phyloP scores from a whole-genome alignment of 2,888 invertebrate genomes.

The Cantharis lateralis region DNA sequence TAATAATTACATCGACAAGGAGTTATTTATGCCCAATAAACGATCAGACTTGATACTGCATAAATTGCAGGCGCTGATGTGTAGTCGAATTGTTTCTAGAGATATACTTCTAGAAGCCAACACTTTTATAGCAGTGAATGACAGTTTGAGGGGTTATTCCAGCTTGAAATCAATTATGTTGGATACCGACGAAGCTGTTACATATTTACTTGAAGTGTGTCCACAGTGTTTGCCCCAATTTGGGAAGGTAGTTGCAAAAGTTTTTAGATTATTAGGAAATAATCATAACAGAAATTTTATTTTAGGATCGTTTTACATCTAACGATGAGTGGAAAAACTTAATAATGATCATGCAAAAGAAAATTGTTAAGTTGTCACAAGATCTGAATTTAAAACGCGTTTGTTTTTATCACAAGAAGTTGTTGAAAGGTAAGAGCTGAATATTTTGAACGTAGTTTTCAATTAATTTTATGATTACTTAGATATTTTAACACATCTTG shows the following conservation, averaged over 20 bases:
- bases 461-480: constrained; percentile 32
- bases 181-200: constrained; percentile 59
- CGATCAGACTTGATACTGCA: constrained; percentile 49
- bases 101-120: constrained; percentile 65
- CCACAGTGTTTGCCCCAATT: constrained; percentile 68
- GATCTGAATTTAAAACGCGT: constrained; percentile 45
- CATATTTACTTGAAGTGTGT: constrained; percentile 62
- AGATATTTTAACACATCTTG: constrained; percentile 57
- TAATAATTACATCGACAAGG: constrained; percentile 16
- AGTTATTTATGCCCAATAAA: constrained; percentile 19
- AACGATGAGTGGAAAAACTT: constrained; percentile 57
- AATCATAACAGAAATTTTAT: constrained; percentile 13
- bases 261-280: background rate
- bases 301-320: constrained; percentile 54
- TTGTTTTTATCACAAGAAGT: constrained; percentile 52
- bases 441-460: constrained; percentile 6
- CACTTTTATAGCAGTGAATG: constrained; percentile 63
- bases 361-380: constrained; percentile 49
- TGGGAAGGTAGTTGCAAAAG: constrained; percentile 61
- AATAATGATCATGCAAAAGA: constrained; percentile 52
- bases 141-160: constrained; percentile 60
- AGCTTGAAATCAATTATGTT: constrained; percentile 60
- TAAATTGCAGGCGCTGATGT: constrained; percentile 63
- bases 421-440: constrained; percentile 48
- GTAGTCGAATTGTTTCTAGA: constrained; percentile 60